Conservation (phyloP, 2,113 vertebrate genomes). For the Gymnocephalus cernua region DNA sequence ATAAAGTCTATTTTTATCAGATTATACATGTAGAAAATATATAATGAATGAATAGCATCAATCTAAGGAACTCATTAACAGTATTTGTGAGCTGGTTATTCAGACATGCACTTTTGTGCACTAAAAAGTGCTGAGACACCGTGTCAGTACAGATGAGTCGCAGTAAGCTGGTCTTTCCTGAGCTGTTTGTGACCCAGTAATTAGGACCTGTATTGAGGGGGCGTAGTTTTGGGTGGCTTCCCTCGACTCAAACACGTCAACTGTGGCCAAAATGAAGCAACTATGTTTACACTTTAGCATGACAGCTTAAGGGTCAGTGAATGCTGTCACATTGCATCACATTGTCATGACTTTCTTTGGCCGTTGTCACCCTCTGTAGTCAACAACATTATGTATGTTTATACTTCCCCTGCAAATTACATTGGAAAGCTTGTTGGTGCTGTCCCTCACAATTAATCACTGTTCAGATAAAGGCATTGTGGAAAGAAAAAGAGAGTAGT, state of each 20-base stretch:
- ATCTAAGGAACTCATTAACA: neutral
- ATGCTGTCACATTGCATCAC: slow-evolving; percentile 57
- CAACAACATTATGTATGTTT: slow-evolving; percentile 59
- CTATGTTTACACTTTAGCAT: slow-evolving; percentile 35
- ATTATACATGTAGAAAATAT: neutral
- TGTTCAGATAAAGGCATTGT: slow-evolving; percentile 54
- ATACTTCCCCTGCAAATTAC: slow-evolving; percentile 60
- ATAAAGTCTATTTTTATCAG: neutral
- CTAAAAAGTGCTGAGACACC: slow-evolving; percentile 1
- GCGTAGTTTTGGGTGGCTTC: neutral
- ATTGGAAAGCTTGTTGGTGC: slow-evolving; percentile 70
- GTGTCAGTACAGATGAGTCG: slow-evolving; percentile 22
- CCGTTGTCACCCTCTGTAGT: slow-evolving; percentile 11
- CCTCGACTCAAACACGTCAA: neutral
- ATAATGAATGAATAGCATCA: neutral
- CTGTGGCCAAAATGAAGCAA: slow-evolving; percentile 36
- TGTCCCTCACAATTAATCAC: slow-evolving; percentile 68
- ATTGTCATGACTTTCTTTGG: slow-evolving; percentile 19
- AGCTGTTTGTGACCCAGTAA: slow-evolving; percentile 5
- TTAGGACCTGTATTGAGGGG: neutral
- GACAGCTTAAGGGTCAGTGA: slow-evolving; percentile 59
- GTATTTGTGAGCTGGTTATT: neutral
- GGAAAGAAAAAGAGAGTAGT: slow-evolving; percentile 5
- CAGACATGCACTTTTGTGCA: neutral
- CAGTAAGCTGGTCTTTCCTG: slow-evolving; percentile 33